A percentile compares a stretch with the other conserved stretches of the same genome.
These are phyloP conservation scores for Spodoptera litura DNA, from an alignment of 1,140 invertebrate genomes.

Conservation along the genomic window DNA sequence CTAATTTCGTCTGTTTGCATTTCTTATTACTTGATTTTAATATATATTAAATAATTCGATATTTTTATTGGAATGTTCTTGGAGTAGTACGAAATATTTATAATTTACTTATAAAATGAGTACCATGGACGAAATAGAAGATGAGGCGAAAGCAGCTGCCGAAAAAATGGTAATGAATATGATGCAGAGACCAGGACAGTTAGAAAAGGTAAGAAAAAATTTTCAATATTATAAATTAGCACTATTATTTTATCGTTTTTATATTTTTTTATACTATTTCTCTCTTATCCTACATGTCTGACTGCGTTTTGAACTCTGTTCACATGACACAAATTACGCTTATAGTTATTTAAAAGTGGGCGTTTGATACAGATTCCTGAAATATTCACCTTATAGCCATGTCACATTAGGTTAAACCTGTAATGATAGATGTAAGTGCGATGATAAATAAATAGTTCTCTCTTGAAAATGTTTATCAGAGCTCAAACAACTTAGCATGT, in stretches of 20 bases:
- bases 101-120: constrained; percentile 59
- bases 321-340: too few species aligned
- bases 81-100: neutral
- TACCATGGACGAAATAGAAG: constrained; percentile 93
- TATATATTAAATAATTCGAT: neutral
- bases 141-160: constrained; percentile 93
- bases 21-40: neutral
- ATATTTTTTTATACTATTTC: neutral
- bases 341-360: too few species aligned
- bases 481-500: too few species aligned
- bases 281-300: neutral
- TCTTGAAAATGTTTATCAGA: too few species aligned
- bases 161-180: constrained; percentile 97
- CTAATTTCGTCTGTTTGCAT: too few species aligned
- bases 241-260: constrained; percentile 14
- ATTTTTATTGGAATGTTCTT: neutral
- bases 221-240: neutral
- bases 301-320: too few species aligned
- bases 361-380: too few species aligned
- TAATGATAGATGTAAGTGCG: too few species aligned
- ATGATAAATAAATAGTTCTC: too few species aligned
- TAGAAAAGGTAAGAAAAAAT: constrained; percentile 92
- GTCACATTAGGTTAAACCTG: too few species aligned
- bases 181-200: constrained; percentile 96
- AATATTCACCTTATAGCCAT: too few species aligned